These are phyloP conservation scores for Bilobella aurantiaca DNA, from an alignment of 1,140 invertebrate species.

Conservation along the genomic window DNA sequence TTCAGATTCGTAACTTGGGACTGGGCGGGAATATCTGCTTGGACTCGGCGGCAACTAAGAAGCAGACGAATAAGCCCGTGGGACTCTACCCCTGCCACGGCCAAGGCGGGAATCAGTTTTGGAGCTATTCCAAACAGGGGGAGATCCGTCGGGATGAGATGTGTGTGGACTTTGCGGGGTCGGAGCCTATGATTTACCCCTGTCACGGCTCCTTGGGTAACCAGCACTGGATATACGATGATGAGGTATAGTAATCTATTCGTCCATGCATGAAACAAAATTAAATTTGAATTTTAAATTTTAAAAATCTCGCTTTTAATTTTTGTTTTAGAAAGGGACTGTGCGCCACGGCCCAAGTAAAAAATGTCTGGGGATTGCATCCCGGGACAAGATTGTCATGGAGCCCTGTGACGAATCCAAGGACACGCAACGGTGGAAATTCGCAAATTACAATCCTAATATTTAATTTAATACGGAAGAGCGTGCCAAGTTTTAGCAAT, in stretches of 20 bases:
- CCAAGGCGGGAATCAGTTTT: conserved; percentile 78
- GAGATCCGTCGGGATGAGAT: conserved; percentile 94
- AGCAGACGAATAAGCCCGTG: conserved; percentile 81
- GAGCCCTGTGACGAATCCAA: conserved; percentile 36
- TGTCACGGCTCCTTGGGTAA: conserved; percentile 93
- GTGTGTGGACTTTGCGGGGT: conserved; percentile 90
- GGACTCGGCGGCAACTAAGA: conserved; percentile 70
- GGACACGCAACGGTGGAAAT: conserved; percentile 38
- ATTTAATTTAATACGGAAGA: too few relatives aligned
- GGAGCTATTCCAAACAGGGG: conserved; percentile 64
- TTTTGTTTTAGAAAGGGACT: conserved; percentile 27
- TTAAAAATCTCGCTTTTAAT: neutral
- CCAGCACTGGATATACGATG: conserved; percentile 74
- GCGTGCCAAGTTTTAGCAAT: too few relatives aligned
- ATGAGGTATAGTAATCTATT: too few relatives aligned
- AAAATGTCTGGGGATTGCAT: conserved; percentile 38
- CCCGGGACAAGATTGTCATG: conserved; percentile 37
- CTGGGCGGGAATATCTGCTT: conserved; percentile 67
- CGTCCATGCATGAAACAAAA: conserved; percentile 11
- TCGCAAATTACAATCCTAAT: too few relatives aligned
- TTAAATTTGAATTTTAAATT: too few relatives aligned
- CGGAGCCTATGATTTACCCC: conserved; percentile 83
- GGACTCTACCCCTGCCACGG: conserved; percentile 87
- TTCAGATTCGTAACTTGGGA: conserved; percentile 76
- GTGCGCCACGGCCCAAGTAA: conserved; percentile 38